phyloP scores from a whole-genome alignment of 2,797 vertebrate species.

The Heterohyrax brucei region DNA sequence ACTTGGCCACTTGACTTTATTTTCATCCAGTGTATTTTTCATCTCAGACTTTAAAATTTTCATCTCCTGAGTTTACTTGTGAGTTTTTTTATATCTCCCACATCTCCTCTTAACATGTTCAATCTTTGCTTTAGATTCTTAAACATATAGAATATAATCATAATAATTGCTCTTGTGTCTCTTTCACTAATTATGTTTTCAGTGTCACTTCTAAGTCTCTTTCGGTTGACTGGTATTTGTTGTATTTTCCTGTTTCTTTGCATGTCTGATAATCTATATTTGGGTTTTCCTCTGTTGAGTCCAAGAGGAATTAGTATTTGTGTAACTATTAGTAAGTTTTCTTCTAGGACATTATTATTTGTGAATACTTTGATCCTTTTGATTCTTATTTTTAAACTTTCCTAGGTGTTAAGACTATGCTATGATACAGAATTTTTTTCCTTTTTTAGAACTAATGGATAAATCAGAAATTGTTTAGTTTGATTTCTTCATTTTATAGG shows the following conservation, averaged over 20 bases:
- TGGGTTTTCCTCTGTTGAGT: background rate
- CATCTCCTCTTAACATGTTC: too few relatives aligned
- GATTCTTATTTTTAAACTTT: background rate
- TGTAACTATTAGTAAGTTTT: background rate
- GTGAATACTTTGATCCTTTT: background rate
- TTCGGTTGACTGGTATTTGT: background rate
- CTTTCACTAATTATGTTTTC: too few relatives aligned
- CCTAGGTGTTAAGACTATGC: background rate
- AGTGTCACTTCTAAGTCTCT: too few relatives aligned
- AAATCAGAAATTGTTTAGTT: background rate
- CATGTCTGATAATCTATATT: background rate
- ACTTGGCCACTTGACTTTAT: too few relatives aligned
- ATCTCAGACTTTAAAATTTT: too few relatives aligned
- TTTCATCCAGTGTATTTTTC: too few relatives aligned
- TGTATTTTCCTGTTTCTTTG: conserved; percentile 44
- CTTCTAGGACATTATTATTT: background rate
- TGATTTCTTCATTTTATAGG: background rate
- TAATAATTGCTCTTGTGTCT: too few relatives aligned
- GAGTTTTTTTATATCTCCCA: too few relatives aligned
- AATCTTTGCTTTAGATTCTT: too few relatives aligned
- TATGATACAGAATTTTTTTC: background rate
- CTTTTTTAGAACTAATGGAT: background rate
- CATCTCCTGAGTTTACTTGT: too few relatives aligned
- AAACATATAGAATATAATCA: too few relatives aligned
- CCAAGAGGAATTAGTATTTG: background rate